A percentile compares a stretch with the other conserved stretches of the same genome.
These are phyloP conservation scores for Menidia beryllina DNA, from an alignment of 2,113 vertebrate genomes.

Conservation along the genomic window DNA sequence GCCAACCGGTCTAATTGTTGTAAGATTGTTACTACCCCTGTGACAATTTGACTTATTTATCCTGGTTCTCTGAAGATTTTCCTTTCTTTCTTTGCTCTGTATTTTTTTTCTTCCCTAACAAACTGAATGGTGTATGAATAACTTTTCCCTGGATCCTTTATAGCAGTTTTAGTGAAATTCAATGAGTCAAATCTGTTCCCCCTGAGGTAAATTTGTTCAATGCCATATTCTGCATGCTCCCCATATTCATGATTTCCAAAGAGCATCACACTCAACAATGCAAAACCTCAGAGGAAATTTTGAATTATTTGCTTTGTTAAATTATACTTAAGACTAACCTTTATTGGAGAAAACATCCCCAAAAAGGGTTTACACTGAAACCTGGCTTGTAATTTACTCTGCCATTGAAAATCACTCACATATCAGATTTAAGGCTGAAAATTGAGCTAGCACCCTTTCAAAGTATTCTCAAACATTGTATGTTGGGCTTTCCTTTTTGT, in stretches of 20 bases:
- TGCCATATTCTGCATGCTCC: slow-evolving; percentile 16
- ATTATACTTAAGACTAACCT: slow-evolving; percentile 65
- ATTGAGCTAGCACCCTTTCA: slow-evolving; percentile 27
- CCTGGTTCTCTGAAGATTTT: no score
- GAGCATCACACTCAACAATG: slow-evolving; percentile 37
- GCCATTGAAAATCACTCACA: slow-evolving; percentile 19
- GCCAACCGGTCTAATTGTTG: background rate
- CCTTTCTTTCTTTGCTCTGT: no score
- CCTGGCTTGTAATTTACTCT: slow-evolving; percentile 50
- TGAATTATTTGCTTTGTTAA: slow-evolving; percentile 64
- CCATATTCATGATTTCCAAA: slow-evolving; percentile 39
- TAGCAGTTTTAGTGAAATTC: background rate
- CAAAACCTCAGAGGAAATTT: slow-evolving; percentile 52
- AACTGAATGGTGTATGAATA: background rate
- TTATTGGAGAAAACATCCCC: slow-evolving; percentile 56
- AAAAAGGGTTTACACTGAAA: slow-evolving; percentile 44
- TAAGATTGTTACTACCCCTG: no score
- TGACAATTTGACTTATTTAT: no score
- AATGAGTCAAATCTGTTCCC: slow-evolving; percentile 7
- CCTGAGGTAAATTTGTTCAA: background rate
- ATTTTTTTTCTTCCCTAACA: no score
- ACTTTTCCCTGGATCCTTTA: background rate
- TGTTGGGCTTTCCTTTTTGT: slow-evolving; percentile 29
- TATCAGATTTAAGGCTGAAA: slow-evolving; percentile 18
- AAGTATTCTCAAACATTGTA: slow-evolving; percentile 3